These are phyloP conservation scores for Melanostoma mellinum DNA, from an alignment of 2,888 invertebrate species.

Conservation along the genomic window DNA sequence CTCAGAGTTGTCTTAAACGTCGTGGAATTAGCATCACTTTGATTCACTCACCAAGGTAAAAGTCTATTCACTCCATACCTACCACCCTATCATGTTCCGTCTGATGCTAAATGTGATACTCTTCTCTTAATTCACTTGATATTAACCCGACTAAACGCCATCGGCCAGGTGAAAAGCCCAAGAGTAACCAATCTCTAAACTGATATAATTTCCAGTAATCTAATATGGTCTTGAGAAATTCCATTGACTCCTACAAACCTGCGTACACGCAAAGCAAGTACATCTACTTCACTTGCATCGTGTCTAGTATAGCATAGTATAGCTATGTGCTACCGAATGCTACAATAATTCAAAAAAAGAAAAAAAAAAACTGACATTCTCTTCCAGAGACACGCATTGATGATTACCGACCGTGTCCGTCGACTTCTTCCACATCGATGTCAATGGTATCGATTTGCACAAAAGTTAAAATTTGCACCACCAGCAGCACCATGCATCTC, in stretches of 20 bases:
- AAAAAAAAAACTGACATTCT: slow-evolving; percentile 64
- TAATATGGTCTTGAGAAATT: slow-evolving; percentile 70
- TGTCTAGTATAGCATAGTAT: background rate
- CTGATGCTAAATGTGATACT: slow-evolving; percentile 11
- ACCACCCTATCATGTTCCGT: background rate
- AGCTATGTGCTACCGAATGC: too few species aligned
- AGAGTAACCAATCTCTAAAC: slow-evolving; percentile 60
- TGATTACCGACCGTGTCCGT: slow-evolving; percentile 61
- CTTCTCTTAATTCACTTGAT: slow-evolving; percentile 26
- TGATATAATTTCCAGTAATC: slow-evolving; percentile 69
- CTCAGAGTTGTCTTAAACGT: too few species aligned
- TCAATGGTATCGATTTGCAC: slow-evolving; percentile 71
- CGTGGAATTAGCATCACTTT: too few species aligned
- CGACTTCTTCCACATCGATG: slow-evolving; percentile 63
- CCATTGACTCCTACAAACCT: slow-evolving; percentile 57
- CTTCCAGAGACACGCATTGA: slow-evolving; percentile 67
- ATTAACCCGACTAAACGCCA: slow-evolving; percentile 49
- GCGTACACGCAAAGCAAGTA: background rate
- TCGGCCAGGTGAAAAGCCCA: slow-evolving; percentile 45
- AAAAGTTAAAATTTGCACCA: slow-evolving; percentile 62
- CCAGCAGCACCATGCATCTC: slow-evolving; percentile 38
- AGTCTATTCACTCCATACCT: slow-evolving; percentile 29
- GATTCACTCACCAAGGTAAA: slow-evolving; percentile 2
- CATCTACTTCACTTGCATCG: slow-evolving; percentile 12
- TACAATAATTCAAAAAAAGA: too few species aligned